Percentiles rank a stretch among this genome's conserved stretches.
Conservation (phyloP, 2,113 vertebrate species). For the Saiga tatarica region DNA sequence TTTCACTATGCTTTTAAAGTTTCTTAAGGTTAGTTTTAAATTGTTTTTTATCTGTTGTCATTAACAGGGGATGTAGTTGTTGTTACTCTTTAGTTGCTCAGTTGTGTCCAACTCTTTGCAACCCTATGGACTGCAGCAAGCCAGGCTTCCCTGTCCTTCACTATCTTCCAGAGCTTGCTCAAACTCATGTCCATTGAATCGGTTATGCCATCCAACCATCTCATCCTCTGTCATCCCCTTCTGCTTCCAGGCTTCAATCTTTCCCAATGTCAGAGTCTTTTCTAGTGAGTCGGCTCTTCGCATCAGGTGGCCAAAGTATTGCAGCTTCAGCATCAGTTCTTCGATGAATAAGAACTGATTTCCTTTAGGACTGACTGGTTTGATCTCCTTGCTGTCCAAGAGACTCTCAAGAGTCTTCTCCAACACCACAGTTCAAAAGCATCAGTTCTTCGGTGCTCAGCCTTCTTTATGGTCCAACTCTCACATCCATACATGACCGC, state of each 20-base stretch:
- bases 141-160: background rate
- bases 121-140: background rate
- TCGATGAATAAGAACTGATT: background rate
- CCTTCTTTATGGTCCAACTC: background rate
- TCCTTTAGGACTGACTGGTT: background rate
- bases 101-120: background rate
- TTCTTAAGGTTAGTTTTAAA: background rate
- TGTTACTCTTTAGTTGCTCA: background rate
- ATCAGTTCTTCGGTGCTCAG: background rate
- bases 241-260: background rate
- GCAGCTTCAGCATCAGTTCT: background rate
- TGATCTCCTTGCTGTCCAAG: background rate
- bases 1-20: background rate
- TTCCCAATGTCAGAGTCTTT: background rate
- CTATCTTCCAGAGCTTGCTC: background rate
- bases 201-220: background rate
- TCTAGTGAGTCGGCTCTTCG: background rate
- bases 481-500: background rate
- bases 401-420: background rate
- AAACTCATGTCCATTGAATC: background rate
- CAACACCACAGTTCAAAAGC: background rate
- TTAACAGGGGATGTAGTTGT: background rate
- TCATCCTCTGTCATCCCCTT: background rate
- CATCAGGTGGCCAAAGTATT: background rate
- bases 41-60: background rate